These are phyloP conservation scores for Halictus quadricinctus DNA, from an alignment of 2,888 invertebrate species.

Conservation along the genomic window DNA sequence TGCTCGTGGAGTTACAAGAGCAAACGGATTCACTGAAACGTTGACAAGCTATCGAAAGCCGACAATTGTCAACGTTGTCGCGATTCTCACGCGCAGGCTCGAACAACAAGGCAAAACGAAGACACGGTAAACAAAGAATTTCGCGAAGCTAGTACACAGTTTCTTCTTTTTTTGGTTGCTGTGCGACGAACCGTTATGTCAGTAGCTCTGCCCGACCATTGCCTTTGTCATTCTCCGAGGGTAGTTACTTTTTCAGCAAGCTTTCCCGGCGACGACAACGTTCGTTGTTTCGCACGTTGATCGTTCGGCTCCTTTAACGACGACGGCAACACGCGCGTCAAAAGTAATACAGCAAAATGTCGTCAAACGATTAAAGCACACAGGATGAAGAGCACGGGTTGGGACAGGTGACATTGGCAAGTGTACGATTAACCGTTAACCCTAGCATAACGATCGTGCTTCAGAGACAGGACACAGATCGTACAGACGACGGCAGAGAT, in stretches of 20 bases:
- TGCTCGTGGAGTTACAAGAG: not conserved
- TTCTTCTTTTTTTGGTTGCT: not conserved
- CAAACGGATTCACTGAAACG: not conserved
- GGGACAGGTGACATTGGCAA: not conserved
- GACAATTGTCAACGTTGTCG: not conserved
- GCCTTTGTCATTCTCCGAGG: slow-evolving; percentile 20
- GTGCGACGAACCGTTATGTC: not conserved
- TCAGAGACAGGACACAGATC: not conserved
- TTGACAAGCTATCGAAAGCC: not conserved
- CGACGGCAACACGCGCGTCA: too few species aligned
- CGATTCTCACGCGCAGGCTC: slow-evolving; percentile 1
- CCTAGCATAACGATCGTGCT: not conserved
- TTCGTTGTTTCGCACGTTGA: not conserved
- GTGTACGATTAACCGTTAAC: not conserved
- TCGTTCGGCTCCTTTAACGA: too few species aligned
- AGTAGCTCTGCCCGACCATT: slow-evolving; percentile 5
- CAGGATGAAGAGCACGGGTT: not conserved
- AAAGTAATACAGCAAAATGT: not conserved
- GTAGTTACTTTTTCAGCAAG: not conserved
- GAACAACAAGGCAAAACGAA: slow-evolving; percentile 14
- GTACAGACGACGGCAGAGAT: not conserved
- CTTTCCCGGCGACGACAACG: not conserved
- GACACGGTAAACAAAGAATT: slow-evolving; percentile 16
- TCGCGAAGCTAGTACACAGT: not conserved
- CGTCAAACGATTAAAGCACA: not conserved